Evolutionary conservation across 2,797 vertebrate genomes (phyloP), one percentile per base, ranked within the genome.

Genomic region (Pangasius mekongensis): DNA sequence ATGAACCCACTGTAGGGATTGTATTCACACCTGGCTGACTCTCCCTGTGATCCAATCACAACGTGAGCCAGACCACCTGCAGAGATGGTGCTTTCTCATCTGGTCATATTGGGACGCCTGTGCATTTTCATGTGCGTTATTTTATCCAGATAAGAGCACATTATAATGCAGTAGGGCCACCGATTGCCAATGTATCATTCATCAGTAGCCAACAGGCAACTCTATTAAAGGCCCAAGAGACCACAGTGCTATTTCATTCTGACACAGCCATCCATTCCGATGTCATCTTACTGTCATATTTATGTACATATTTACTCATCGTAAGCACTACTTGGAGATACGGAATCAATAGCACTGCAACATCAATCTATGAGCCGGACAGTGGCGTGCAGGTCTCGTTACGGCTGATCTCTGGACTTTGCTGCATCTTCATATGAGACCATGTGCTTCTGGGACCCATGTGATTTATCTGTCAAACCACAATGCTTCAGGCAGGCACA

Each of bases 231-330:
- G 1, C 74, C 47, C 0, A 16, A 78, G 86, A 82, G 64, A 83
- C 88, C 22, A 0, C 33, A 49, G 64, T 62, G 87, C 84, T 88
- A 58, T 80, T 89, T 90, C 80, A 83, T 56, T 58, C 24, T 54
- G 85, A 89, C 80, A 86, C 82, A 66, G n/a, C 62, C 69, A 86
- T 92, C 62, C 71, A 80, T 85, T 88, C 76, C 52, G n/a, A 36
- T 80, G 89, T 85, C 89, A 87, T 89, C 81, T 56, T 80, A 47
- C 76, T 87, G 76, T 90, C 89, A 89, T 85, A 90, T 92, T 91
- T 91, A 91, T 92, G 88, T 64, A 69, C 87, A 89, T 86, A 90
- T 91, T 89, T 91, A 85, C 83, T 91, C 87, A 84, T 88, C 69
- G 30, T 87, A 89, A 89, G 88, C 58, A 58, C 86, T 86, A 47